Evolutionary conservation across 2,888 invertebrate species (phyloP), one percentile per base, ranked within the genome.

Genomic region (Onthophagus sagittarius): DNA sequence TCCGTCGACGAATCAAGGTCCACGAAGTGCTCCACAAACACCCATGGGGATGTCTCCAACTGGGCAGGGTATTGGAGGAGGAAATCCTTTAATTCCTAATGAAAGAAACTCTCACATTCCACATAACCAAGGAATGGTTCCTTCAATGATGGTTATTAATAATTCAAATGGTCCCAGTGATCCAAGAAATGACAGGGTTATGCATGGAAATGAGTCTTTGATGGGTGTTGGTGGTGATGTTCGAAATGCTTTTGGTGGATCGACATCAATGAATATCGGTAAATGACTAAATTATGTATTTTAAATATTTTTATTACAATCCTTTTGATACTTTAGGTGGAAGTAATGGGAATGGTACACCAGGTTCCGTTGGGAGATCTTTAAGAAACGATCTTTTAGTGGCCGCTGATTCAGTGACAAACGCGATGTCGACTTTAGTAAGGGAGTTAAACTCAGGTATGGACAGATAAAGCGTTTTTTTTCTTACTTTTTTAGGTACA

Each of bases 381-480:
- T 89, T 94, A 71, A 88, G 94, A 81, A 94, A 95, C 83, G 97
- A 97, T 86, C 89, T 99, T 72, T 89, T 98, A 79, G 94, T 95
- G 82, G 98, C 98, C 69, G 98, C 98, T 65, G 98, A 98, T 86
- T 97, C 96, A 32, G 98, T 99, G 79, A 98, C 98, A 76, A 96
- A 96, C 86, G 98, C 98, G 76, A 98, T 99, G 97, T 97, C 97
- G 53, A 96, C 96, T 31, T 90, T 99, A 79, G 98, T 99, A 79
- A 90, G 96, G 85, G 98, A 99, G 88, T 90, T 98, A 72, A 97
- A 98, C 86, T 94, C 96, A 88, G 95, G 94, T 94, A 87, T 87
- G 88, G 83, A 83, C 77, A 79, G 80, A 76, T 81, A 79, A 23
- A 76, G 76, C 69, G 63, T 15, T 31, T 53, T 62, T 11, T 15